Evolutionary conservation across 2,888 invertebrate genomes (phyloP), one percentile per base, ranked within the genome.

Genomic region (Lochmaea capreae): DNA sequence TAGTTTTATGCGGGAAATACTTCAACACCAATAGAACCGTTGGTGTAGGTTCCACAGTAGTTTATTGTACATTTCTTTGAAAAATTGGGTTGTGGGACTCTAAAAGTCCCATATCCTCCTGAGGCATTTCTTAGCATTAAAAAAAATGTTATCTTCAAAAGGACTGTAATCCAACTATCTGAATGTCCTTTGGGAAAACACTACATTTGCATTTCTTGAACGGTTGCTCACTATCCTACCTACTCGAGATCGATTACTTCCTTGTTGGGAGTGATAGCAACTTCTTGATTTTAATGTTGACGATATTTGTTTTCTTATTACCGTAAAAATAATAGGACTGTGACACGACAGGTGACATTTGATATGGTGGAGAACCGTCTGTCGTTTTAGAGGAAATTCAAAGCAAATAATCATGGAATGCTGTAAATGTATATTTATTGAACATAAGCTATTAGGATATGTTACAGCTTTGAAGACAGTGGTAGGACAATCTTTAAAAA

Each of bases 281-380:
- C 66, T 66, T 66, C 66, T 66, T 66, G 33, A 66, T 66, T 66
- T 57, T 42, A 33, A 57, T 66, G 18, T 66, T 39, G 66, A 66
- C 12, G 66, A 42, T 66, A 66, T 66, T 66, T 57, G 57, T 66
- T 18, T 66, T 54, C 54, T 54, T 42, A 66, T 57, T 57, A 42
- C 22, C 66, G 16, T 42, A 57, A 66, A 57, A 57, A n/a, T 66
- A 66, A 66, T 66, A 66, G 26, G 57, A 57, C 14, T 33, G n/a
- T 42, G 57, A 57, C 66, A 66, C 66, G 66, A 57, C 65, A 57
- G 16, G 1, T 39, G 66, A 66, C 18, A 66, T 39, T 39, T 18
- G 66, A 66, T 66, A 66, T 39, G 14, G 33, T 6, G 66, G 54
- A 26, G 18, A 57, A 57, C 22, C 39, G 57, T 42, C 16, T 33